Evolutionary conservation across 2,888 invertebrate species (phyloP).

Genomic region (Tricholauxania praeusta): DNA sequence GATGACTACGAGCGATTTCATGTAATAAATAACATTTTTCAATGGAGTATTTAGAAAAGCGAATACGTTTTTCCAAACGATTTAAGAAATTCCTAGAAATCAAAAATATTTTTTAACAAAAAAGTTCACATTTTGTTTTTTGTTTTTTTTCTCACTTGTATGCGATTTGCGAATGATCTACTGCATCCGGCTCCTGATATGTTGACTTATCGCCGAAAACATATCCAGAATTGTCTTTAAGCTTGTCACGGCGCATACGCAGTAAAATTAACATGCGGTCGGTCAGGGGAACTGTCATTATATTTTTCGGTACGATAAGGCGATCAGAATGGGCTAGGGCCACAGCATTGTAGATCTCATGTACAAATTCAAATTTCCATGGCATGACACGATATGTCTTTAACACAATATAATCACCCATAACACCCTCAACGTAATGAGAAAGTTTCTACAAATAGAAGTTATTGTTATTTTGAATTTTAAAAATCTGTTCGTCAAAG

Average conservation of each 20-base stretch:
- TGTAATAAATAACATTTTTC: constrained; percentile 57
- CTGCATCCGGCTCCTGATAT: constrained; percentile 48
- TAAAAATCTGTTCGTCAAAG: no score
- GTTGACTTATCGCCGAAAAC: constrained; percentile 60
- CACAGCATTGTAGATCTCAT: constrained; percentile 64
- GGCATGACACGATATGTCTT: constrained; percentile 65
- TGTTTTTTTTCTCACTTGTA: constrained; percentile 52
- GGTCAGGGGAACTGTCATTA: constrained; percentile 27
- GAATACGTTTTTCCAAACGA: constrained; percentile 53
- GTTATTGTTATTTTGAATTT: no score
- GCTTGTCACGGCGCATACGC: constrained; percentile 51
- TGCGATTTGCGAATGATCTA: constrained; percentile 51
- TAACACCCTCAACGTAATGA: constrained; percentile 57
- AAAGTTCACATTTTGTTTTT: not conserved
- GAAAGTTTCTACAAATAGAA: constrained; percentile 54
- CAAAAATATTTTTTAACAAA: not conserved
- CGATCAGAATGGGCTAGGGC: constrained; percentile 61
- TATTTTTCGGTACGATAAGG: constrained; percentile 50
- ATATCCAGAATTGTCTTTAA: constrained; percentile 49
- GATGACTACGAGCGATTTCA: constrained; percentile 56
- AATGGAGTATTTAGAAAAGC: constrained; percentile 54
- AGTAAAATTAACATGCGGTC: constrained; percentile 48
- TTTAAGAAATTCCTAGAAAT: constrained; percentile 52
- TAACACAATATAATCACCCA: constrained; percentile 61
- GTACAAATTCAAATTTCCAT: constrained; percentile 65